phyloP scores from a whole-genome alignment of 2,888 invertebrate genomes.

The Halictus ligatus region DNA sequence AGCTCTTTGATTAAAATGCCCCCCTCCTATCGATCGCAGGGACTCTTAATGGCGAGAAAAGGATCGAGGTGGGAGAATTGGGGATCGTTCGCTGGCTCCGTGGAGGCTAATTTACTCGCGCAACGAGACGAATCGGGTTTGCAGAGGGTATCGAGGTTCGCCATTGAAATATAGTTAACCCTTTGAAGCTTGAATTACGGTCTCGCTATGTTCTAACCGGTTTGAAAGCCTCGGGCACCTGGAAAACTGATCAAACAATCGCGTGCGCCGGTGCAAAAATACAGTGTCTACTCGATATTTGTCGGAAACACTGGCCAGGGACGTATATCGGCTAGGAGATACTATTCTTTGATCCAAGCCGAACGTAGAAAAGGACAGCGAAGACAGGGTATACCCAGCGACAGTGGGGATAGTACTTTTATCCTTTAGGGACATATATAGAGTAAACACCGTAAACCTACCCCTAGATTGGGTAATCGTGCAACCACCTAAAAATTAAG shows the following conservation, averaged over 20 bases:
- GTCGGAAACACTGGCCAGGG: too few species aligned
- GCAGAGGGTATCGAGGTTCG: neutral
- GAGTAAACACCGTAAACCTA: too few species aligned
- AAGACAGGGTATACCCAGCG: too few species aligned
- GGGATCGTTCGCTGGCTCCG: conserved; percentile 12
- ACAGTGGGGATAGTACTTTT: too few species aligned
- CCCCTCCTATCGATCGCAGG: conserved; percentile 39
- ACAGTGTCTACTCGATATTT: too few species aligned
- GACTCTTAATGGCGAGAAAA: conserved; percentile 4
- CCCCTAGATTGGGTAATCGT: too few species aligned
- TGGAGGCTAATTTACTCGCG: conserved; percentile 36
- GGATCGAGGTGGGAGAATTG: neutral
- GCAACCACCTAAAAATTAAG: too few species aligned
- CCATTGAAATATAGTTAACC: neutral
- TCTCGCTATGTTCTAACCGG: neutral
- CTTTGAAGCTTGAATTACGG: neutral
- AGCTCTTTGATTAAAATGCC: neutral
- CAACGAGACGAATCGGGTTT: conserved; percentile 32
- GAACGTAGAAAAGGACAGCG: too few species aligned
- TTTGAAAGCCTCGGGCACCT: neutral
- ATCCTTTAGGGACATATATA: too few species aligned
- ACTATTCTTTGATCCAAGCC: too few species aligned
- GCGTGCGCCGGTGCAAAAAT: neutral
- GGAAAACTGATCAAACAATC: neutral
- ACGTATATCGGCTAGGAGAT: too few species aligned